Percentiles rank a stretch among this genome's conserved stretches.
Conservation (phyloP, 2,113 vertebrate genomes). For the Platichthys stellatus region DNA sequence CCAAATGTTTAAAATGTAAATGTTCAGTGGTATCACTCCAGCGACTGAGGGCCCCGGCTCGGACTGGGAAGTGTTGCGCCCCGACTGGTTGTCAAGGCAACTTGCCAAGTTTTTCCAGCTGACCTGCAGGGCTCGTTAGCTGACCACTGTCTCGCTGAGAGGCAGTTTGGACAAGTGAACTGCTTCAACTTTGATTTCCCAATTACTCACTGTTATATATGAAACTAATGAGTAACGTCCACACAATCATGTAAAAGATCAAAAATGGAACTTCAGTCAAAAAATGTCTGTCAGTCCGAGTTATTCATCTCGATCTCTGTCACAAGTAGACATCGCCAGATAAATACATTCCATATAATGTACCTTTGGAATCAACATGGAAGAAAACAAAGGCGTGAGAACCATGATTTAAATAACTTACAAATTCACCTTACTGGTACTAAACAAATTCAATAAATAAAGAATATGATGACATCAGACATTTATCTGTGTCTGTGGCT, state of each 20-base stretch:
- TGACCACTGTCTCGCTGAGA: constrained; percentile 33
- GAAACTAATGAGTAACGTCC: not conserved
- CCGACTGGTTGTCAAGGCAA: constrained; percentile 52
- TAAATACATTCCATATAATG: constrained; percentile 20
- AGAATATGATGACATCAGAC: not conserved
- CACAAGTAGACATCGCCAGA: constrained; percentile 1
- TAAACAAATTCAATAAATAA: constrained; percentile 6
- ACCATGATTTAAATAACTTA: not conserved
- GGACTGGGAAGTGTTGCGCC: constrained; percentile 22
- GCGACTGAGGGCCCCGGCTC: constrained; percentile 13
- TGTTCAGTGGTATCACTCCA: constrained; percentile 17
- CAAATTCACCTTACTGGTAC: not conserved
- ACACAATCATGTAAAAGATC: not conserved
- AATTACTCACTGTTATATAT: not conserved
- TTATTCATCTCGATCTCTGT: not conserved
- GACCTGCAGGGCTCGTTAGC: constrained; percentile 53
- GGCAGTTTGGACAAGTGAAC: constrained; percentile 23
- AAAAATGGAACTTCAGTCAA: not conserved
- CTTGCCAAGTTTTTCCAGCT: constrained; percentile 54
- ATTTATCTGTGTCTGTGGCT: not conserved
- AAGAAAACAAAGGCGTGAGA: not conserved
- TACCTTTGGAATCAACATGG: constrained; percentile 4
- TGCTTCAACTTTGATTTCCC: not conserved
- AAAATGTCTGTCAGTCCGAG: not conserved
- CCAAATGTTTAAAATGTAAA: constrained; percentile 37